A percentile compares a stretch with the other conserved stretches of the same genome.
Conservation (phyloP, 2,888 invertebrate species). For the Caenorhabditis sp. region DNA sequence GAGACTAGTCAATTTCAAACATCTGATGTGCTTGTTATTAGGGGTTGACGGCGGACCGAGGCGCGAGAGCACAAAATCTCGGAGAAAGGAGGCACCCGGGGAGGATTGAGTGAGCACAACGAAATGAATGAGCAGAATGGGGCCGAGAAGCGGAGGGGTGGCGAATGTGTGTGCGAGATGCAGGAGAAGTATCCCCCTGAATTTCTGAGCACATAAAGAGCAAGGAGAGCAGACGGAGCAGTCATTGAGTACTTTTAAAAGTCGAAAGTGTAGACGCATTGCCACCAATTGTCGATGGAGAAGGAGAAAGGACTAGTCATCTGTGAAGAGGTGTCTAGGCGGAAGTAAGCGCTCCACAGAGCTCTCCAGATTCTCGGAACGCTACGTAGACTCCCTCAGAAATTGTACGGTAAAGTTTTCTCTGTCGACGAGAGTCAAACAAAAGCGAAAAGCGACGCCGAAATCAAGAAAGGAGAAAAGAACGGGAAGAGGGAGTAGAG, state of each 20-base stretch:
- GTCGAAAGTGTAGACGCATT: too few relatives aligned
- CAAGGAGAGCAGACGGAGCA: constrained; percentile 26
- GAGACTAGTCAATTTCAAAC: constrained; percentile 44
- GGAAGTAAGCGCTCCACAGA: too few relatives aligned
- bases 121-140: constrained; percentile 50
- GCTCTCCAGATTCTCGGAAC: too few relatives aligned
- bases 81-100: constrained; percentile 16
- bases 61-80: constrained; percentile 48
- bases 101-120: constrained; percentile 29
- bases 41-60: too few relatives aligned
- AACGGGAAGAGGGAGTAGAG: background rate
- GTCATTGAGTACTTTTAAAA: constrained; percentile 4
- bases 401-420: too few relatives aligned
- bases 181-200: constrained; percentile 45
- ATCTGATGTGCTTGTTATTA: constrained; percentile 55
- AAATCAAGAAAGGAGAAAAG: background rate
- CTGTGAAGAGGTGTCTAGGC: too few relatives aligned
- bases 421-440: too few relatives aligned
- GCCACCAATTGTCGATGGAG: background rate
- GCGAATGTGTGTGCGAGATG: constrained; percentile 29
- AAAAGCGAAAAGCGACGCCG: background rate
- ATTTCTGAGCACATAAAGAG: constrained; percentile 45
- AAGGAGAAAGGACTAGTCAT: too few relatives aligned
- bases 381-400: too few relatives aligned
- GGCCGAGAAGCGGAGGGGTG: constrained; percentile 23